A percentile compares a stretch with the other conserved stretches of the same genome.
Conservation (phyloP, 1,140 invertebrate genomes). For the Euborellia annulipes region DNA sequence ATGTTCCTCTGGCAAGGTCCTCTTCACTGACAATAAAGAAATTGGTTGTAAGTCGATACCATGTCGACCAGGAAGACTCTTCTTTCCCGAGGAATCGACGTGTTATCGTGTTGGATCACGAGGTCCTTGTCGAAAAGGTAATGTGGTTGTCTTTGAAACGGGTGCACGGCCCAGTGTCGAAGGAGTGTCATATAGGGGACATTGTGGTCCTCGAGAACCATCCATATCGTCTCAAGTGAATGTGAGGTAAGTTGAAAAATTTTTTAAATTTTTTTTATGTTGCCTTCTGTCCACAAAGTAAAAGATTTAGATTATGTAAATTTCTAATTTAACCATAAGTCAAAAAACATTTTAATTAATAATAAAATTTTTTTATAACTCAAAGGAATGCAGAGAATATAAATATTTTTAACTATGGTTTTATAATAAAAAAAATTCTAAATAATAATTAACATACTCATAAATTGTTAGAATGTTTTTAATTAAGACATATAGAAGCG, state of each 20-base stretch:
- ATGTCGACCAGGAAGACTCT: conserved; percentile 51
- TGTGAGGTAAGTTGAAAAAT: conserved; percentile 12
- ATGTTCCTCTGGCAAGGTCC: conserved; percentile 29
- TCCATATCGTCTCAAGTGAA: conserved; percentile 5
- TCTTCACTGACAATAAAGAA: conserved; percentile 33
- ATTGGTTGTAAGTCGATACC: conserved; percentile 39
- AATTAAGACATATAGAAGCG: neutral
- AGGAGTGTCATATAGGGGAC: conserved; percentile 63
- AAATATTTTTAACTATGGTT: no score
- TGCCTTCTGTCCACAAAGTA: neutral
- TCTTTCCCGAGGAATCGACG: conserved; percentile 49
- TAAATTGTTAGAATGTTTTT: no score
- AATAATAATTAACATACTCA: no score
- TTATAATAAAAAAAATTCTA: no score
- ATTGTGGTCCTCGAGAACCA: conserved; percentile 48
- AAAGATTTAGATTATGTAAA: no score
- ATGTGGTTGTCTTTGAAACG: conserved; percentile 62
- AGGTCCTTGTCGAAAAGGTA: conserved; percentile 49
- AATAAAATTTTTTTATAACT: no score
- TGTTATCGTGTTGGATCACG: conserved; percentile 57
- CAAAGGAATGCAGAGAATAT: no score
- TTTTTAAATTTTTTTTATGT: conserved; percentile 10
- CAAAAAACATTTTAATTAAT: no score
- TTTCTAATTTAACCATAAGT: no score
- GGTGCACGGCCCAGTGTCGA: conserved; percentile 53